Percentiles rank a stretch among this genome's conserved stretches.
These are phyloP conservation scores for Calycopis cecrops DNA, from an alignment of 1,140 invertebrate genomes.

Conservation along the genomic window DNA sequence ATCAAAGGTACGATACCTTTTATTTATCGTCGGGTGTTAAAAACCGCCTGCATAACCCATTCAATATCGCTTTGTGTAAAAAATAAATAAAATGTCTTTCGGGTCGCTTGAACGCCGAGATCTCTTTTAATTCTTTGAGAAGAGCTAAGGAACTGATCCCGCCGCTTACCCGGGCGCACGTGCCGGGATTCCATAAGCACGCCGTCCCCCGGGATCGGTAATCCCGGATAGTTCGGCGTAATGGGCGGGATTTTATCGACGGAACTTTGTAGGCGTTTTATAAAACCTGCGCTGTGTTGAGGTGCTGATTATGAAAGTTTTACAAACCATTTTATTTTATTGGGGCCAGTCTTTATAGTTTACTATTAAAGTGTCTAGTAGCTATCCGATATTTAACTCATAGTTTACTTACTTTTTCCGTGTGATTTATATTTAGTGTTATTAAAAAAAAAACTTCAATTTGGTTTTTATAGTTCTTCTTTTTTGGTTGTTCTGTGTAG, in stretches of 20 bases:
- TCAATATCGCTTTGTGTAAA: too few species aligned
- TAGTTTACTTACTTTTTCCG: too few species aligned
- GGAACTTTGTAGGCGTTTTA: slow-evolving; percentile 27
- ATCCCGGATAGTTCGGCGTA: slow-evolving; percentile 34
- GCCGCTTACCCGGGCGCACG: slow-evolving; percentile 28
- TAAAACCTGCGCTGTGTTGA: slow-evolving; percentile 25
- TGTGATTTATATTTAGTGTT: too few species aligned
- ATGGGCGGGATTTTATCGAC: slow-evolving; percentile 31
- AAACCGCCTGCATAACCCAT: too few species aligned
- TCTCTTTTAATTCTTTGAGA: slow-evolving; percentile 34
- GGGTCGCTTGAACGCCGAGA: slow-evolving; percentile 21
- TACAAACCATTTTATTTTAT: slow-evolving; percentile 12
- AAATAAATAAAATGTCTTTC: too few species aligned
- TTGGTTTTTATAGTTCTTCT: too few species aligned
- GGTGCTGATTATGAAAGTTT: slow-evolving; percentile 24
- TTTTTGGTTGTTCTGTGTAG: too few species aligned
- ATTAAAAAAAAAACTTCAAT: too few species aligned
- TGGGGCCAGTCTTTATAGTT: neutral
- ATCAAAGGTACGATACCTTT: too few species aligned
- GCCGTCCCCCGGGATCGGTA: slow-evolving; percentile 29
- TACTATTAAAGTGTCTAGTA: too few species aligned
- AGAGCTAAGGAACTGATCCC: slow-evolving; percentile 33
- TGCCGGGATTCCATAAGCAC: slow-evolving; percentile 28
- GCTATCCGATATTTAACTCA: too few species aligned
- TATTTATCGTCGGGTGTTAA: too few species aligned